Base-by-base conservation (phyloP, 1,140 invertebrate genomes). In the Drosophila orena region DNA sequence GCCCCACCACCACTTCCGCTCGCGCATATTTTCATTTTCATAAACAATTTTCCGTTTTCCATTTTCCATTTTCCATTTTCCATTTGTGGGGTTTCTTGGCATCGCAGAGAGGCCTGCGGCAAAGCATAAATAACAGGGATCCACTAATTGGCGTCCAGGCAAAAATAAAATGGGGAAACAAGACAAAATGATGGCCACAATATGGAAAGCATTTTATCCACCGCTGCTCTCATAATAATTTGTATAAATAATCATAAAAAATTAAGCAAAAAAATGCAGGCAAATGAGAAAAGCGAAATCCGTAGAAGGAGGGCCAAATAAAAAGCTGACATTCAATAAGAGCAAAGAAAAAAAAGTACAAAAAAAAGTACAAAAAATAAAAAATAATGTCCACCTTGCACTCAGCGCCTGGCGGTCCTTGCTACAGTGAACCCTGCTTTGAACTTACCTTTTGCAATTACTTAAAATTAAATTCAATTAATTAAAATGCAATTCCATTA, bases 191-290 rank as follows among this genome's bases (percentile, higher is more conserved):
- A 76, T 75, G 72, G 27, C 60, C 72, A 66, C 71, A 76, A 76
- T 75, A 76, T 76, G 72, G 53, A 75, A 75, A 75, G 65, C 72
- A 75, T 75, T 75, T 75, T 57, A 58, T 42, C 50, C 58, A 40
- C 27, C 30, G 68, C 68, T 54, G 47, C 38, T 71, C 69, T 35
- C 62, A 54, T 66, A 76, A 76, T 58, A 76, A 59, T 76, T 76
- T 76, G 61, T 76, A 68, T 76, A 76, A 76, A 76, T 76, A 76
- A 75, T 75, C 71, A 75, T 75, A 75, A 75, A 75, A 71, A 75
- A 75, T 75, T 75, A 75, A 57, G 60, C 52, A 53, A 72, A 61
- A 52, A 72, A 60, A 59, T 60, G 55, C 35, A 35, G 53, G 55
- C 44, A 65, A 43, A 42, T 50, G 60, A 42, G 59, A 14, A 40